Evolutionary conservation across 2,888 invertebrate genomes (phyloP).

Genomic region (Epiblema foenella): DNA sequence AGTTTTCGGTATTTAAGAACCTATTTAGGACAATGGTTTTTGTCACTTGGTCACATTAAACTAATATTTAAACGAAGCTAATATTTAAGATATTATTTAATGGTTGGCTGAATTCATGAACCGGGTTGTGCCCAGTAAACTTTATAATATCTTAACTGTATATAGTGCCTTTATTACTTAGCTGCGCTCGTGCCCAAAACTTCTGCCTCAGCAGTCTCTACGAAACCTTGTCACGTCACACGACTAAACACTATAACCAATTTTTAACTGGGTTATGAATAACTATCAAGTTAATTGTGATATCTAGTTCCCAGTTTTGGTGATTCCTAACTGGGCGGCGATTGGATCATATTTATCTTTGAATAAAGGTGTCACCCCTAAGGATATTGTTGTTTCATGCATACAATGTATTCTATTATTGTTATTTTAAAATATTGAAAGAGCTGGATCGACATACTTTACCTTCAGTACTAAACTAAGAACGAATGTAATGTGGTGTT

Average conservation of each 20-base stretch:
- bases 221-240: constrained; percentile 24
- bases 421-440: too few relatives aligned
- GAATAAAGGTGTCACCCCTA: not conserved
- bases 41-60: too few relatives aligned
- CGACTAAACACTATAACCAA: constrained; percentile 12
- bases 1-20: too few relatives aligned
- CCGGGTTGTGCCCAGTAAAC: constrained; percentile 46
- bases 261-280: not conserved
- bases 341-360: not conserved
- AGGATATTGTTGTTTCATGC: not conserved
- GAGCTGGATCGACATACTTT: too few relatives aligned
- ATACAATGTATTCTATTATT: too few relatives aligned
- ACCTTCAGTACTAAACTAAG: too few relatives aligned
- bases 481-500: too few relatives aligned
- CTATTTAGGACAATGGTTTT: too few relatives aligned
- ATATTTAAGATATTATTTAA: not conserved
- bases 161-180: constrained; percentile 58
- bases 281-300: not conserved
- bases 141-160: constrained; percentile 59
- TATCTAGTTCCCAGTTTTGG: not conserved
- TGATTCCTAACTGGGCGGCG: not conserved
- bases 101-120: constrained; percentile 32
- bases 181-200: constrained; percentile 60
- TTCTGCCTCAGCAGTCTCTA: constrained; percentile 51
- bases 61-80: too few relatives aligned